Percentiles rank a stretch among this genome's conserved stretches.
These are phyloP conservation scores for Eupithecia centaureata DNA, from an alignment of 2,888 invertebrate species.

Conservation along the genomic window DNA sequence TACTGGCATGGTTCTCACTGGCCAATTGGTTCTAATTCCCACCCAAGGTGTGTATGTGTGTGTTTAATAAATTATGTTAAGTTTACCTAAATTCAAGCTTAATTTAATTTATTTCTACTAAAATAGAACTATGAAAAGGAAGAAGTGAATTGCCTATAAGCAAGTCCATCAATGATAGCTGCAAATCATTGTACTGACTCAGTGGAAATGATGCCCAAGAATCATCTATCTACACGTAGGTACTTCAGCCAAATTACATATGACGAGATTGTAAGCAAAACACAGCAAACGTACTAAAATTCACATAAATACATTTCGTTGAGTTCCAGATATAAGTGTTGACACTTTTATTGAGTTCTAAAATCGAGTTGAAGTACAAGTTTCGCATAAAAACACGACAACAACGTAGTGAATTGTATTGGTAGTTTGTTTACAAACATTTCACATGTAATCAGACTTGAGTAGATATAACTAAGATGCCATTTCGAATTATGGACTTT, in stretches of 20 bases:
- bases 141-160: conserved; percentile 32
- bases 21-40: conserved; percentile 20
- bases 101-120: conserved; percentile 52
- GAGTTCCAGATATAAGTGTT: too few relatives aligned
- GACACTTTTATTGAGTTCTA: too few relatives aligned
- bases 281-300: too few relatives aligned
- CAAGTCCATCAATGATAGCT: conserved; percentile 16
- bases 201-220: not conserved
- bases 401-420: too few relatives aligned
- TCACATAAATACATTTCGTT: too few relatives aligned
- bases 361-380: too few relatives aligned
- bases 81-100: conserved; percentile 34
- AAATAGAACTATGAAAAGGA: conserved; percentile 51
- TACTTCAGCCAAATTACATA: too few relatives aligned
- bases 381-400: too few relatives aligned
- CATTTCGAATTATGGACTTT: not conserved
- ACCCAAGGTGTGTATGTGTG: conserved; percentile 28
- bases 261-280: too few relatives aligned
- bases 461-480: not conserved
- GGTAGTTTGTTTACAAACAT: too few relatives aligned
- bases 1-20: not conserved
- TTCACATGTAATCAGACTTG: too few relatives aligned
- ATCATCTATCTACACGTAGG: not conserved
- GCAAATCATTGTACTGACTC: conserved; percentile 5
- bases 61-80: conserved; percentile 30